Base-by-base conservation (phyloP, 2,888 invertebrate genomes). In the Stegophylla sp. region DNA sequence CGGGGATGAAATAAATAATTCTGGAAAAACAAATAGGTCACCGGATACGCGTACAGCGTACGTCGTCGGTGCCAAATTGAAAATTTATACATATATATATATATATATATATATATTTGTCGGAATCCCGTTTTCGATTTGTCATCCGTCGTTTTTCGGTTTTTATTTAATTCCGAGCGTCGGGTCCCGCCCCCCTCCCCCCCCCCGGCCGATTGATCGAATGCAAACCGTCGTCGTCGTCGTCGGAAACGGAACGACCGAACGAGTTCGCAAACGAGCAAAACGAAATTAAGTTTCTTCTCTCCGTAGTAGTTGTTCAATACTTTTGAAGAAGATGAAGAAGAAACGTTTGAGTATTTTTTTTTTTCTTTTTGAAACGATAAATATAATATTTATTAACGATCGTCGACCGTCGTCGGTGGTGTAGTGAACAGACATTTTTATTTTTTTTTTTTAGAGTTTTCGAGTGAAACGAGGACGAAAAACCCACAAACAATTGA, bases 1-100 rank as follows among this genome's bases (percentile, higher is more conserved):
- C n/a, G n/a, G n/a, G n/a, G n/a, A n/a, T 45, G 26, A 45, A 28
- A 45, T 45, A 73, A 43, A 61, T 61, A 61, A 73, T 73, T 56
- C 1, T 17, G 43, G 23, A n/a, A 26, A 73, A 73, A 73, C 72
- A 59, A 73, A 59, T 73, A 53, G 71, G 34, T 51, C 53, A 71
- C 51, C 9, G 13, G 53, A 71, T 53, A 15, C 13, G 26, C 28
- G 71, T 23, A 23, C 51, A n/a, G 26, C n/a, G 23, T 7, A 12
- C 28, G 28, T 28, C 20, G 53, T 53, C 20, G 15, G 28, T 28
- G 28, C 61, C 26, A 28, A 28, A 61, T 28, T 17, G 61, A 61
- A 26, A 61, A 61, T 61, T 26, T 53, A 23, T 71, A 71, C n/a
- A n/a, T n/a, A n/a, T n/a, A n/a, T n/a, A n/a, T n/a, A n/a, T n/a